Evolutionary conservation across 1,140 invertebrate genomes (phyloP).

Genomic region (Eubasilissa regina): DNA sequence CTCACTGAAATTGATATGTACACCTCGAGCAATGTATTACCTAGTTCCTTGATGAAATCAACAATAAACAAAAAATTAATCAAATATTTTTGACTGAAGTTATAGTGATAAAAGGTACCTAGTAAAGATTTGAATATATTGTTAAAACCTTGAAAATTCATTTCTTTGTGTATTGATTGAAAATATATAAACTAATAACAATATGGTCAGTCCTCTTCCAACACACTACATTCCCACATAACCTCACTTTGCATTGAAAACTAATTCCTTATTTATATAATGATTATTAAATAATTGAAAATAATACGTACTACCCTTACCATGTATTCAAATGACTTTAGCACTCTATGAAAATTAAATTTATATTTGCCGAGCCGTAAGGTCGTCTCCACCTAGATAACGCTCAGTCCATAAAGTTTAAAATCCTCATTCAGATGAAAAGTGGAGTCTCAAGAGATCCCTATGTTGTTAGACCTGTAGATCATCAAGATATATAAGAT

Average conservation of each 20-base stretch:
- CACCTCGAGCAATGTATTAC: neutral
- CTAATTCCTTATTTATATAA: neutral
- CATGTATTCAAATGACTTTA: too few relatives aligned
- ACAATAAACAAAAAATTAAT: neutral
- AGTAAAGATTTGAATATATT: slow-evolving; percentile 9
- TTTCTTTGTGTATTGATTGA: slow-evolving; percentile 14
- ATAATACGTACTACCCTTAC: too few relatives aligned
- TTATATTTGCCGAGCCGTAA: too few relatives aligned
- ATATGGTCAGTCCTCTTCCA: slow-evolving; percentile 5
- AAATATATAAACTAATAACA: slow-evolving; percentile 1
- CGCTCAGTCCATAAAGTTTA: too few relatives aligned
- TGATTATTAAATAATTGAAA: too few relatives aligned
- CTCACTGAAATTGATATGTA: too few relatives aligned
- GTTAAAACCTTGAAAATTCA: neutral
- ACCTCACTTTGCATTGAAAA: slow-evolving; percentile 14
- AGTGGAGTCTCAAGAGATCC: too few relatives aligned
- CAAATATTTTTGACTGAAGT: neutral
- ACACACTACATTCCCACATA: slow-evolving; percentile 12
- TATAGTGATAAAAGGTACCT: slow-evolving; percentile 14
- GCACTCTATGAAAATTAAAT: too few relatives aligned
- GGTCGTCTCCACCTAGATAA: too few relatives aligned
- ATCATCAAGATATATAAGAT: too few relatives aligned
- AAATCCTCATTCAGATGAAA: too few relatives aligned
- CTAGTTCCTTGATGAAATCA: neutral
- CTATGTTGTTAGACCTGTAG: too few relatives aligned